Conservation (phyloP, 2,113 vertebrate genomes). For the Pachycephala philippinensis region DNA sequence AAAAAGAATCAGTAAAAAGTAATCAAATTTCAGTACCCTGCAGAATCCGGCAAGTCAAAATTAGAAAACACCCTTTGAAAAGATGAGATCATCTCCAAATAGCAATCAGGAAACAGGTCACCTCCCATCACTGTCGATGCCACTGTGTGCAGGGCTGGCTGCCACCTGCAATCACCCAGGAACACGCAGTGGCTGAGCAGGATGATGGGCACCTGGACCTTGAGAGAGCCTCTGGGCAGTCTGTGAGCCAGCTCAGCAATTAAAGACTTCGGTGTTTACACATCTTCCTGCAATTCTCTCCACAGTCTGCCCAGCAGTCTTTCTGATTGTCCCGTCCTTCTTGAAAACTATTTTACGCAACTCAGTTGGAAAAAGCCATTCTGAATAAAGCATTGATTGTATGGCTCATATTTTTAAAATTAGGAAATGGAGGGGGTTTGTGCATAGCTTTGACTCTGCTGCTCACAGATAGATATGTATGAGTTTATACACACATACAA, state of each 20-base stretch:
- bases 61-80: not conserved
- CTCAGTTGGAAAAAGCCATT: not conserved
- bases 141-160: not conserved
- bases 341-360: not conserved
- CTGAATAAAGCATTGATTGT: not conserved
- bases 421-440: not conserved
- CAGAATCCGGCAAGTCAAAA: not conserved
- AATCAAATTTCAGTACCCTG: not conserved
- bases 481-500: not conserved
- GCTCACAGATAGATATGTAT: not conserved
- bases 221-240: rapidly evolving
- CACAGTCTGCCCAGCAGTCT: not conserved
- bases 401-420: not conserved
- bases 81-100: not conserved
- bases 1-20: not conserved
- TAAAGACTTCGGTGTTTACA: not conserved
- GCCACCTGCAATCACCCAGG: not conserved
- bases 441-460: not conserved
- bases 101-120: not conserved
- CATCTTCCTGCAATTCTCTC: not conserved
- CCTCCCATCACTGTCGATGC: not conserved
- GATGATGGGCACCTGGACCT: not conserved
- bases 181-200: not conserved
- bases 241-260: not conserved
- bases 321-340: not conserved